Evolutionary conservation across 1,140 invertebrate genomes (phyloP), one percentile per base, ranked within the genome.

Genomic region (Xylocopa sonorina): DNA sequence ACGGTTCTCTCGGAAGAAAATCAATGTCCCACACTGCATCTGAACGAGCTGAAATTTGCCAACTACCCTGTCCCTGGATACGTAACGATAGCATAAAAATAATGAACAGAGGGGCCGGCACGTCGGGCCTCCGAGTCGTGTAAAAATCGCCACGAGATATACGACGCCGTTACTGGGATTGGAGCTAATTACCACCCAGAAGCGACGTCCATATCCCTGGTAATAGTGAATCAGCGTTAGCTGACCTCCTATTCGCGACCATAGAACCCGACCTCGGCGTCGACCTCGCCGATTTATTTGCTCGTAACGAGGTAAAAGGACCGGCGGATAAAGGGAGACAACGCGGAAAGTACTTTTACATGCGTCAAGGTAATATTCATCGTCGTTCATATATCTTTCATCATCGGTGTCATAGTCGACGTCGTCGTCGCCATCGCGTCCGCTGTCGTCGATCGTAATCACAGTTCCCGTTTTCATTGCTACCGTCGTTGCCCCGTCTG

Each of bases 181-280:
- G 90, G 88, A 91, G 87, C 90, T 92, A 92, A 91, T 92, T 92
- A 90, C 91, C 90, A 90, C 91, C 90, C 90, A 91, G 90, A 88
- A 92, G 90, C 90, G 81, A 89, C 88, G 85, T 88, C 84, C 57
- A 78, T 85, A 89, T 88, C 80, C 78, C 72, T 34, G 66, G 83
- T 87, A 88, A 89, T 86, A 80, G 83, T 84, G 88, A 89, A 89
- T 89, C 88, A 90, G 86, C 88, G 87, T 87, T 84, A 83, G 38
- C 79, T 89, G 89, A 91, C 88, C 89, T 89, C 84, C 87, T 90
- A 90, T 90, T 87, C 79, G 86, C 81, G 82, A 85, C 74, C 72
- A 78, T 85, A 85, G 81, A 87, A 87, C 80, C 29, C 88, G 85
- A 89, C 89, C 89, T 88, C 82, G 71, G 38, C 69, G 62, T 85